Evolutionary conservation across 2,113 vertebrate species (phyloP), one percentile per base, ranked within the genome.

Genomic region (Varanus salvator): DNA sequence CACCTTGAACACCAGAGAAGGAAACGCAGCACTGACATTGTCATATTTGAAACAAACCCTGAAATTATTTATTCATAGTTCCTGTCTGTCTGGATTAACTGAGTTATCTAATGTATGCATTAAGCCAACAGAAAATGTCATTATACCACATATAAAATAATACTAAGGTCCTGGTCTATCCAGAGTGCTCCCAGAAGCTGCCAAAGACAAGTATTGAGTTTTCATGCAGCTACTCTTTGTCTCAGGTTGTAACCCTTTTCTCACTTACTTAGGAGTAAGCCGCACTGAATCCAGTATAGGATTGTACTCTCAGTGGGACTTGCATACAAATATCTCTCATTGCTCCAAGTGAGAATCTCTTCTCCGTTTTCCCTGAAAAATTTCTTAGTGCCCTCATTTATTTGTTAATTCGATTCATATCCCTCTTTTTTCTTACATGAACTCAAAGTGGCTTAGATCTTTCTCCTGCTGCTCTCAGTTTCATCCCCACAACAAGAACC

Each of bases 1-100:
- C 50, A 91, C 66, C 91, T 93, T 38, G 80, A 93, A n/a, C 57
- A 92, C 84, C 60, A 90, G 60, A 87, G 27, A 74, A 92, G 52
- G 80, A 80, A 50, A 38, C 85, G 72, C 1, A 4, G 1, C 8
- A 9, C 31, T 74, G 31, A 69, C 29, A 69, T 23, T 23, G 11
- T 14, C 8, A 52, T 44, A n/a, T n/a, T n/a, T n/a, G n/a, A n/a
- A n/a, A n/a, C n/a, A n/a, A n/a, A n/a, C n/a, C n/a, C n/a, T n/a
- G n/a, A n/a, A n/a, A n/a, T n/a, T n/a, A n/a, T n/a, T n/a, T n/a
- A n/a, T n/a, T n/a, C n/a, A 89, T 23, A 27, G 34, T 44, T 48
- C 75, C 50, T 21, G 12, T 76, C 86, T 66, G 7, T 72, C 69
- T 72, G 75, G 87, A 76, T 60, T 23, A 91, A 86, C 57, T 80